Evolutionary conservation across 64 coral and sea anemone genomes (phyloP), one percentile per base, ranked within the genome.

Genomic region (Catalaphyllia jardinei): DNA sequence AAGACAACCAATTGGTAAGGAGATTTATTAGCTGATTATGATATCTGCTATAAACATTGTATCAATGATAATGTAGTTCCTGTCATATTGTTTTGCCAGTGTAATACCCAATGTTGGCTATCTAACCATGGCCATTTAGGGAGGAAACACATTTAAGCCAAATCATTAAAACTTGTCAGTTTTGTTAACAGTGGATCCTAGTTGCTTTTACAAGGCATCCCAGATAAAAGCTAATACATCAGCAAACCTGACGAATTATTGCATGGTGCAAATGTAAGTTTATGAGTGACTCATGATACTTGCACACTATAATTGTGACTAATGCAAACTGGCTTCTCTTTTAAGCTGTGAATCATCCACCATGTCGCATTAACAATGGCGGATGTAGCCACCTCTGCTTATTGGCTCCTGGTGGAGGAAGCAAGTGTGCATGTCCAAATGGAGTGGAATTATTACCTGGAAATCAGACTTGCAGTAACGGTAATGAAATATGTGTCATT

Each of bases 381-480:
- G 77, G 77, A 7, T 89, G 88, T 25, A 89, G 88, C 69, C 88
- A 89, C 59, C 88, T 89, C 31, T 89, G 88, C 88, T 73, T 89
- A 16, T 22, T 79, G 31, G 67, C 77, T 33, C 62, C 76, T 19
- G 0, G 22, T 71, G 27, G 50, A 81, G 14, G 38, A 72, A 51
- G 24, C 29, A 79, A 79, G 22, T 89, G 88, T 54, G 88, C 76
- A 24, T 89, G 88, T 52, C 88, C 88, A 50, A 60, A 80, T 81
- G 77, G 77, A 8, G 88, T 81, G 50, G 31, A 17, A 60, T 54
- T 89, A 73, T 46, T 31, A 79, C 38, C 62, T 60, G 42, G 69
- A 62, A 30, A 67, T 20, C 81, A 30, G 79, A 89, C 39, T 31
- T 89, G 88, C 78, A 80, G 55, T 30, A 61, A 62, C 55, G 55